phyloP scores from a whole-genome alignment of 37 sponge, comb jelly and placozoan species.

The Bolinopsis microptera region DNA sequence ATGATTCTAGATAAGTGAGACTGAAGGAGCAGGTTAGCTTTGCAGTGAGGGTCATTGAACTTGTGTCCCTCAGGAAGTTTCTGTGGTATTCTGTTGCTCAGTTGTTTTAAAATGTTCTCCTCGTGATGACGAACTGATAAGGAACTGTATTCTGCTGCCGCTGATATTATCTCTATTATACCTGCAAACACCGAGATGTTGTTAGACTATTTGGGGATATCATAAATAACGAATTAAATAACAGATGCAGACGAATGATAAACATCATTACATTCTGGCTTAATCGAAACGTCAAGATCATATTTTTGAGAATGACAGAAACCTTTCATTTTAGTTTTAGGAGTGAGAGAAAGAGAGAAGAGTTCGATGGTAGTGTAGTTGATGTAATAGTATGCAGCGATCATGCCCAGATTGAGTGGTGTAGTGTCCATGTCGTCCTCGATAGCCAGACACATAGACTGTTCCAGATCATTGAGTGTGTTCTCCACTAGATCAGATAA shows the following conservation, averaged over 20 bases:
- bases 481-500: conserved; percentile 95
- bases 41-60: conserved; percentile 88
- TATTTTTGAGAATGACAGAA: background rate
- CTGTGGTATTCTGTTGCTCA: conserved; percentile 82
- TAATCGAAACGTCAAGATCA: background rate
- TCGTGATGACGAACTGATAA: conserved; percentile 94
- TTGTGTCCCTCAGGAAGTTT: conserved; percentile 82
- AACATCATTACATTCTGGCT: background rate
- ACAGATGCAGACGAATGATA: background rate
- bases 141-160: conserved; percentile 90
- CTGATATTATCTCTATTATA: conserved; percentile 89
- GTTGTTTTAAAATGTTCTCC: conserved; percentile 84
- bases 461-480: conserved; percentile 89
- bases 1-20: conserved; percentile 93
- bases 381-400: conserved; percentile 98
- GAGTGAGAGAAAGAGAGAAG: conserved; percentile 93
- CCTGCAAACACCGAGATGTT: too few relatives aligned
- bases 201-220: too few relatives aligned
- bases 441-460: conserved; percentile 94
- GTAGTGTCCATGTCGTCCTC: conserved; percentile 93
- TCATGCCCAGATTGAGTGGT: conserved; percentile 96
- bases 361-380: conserved; percentile 98
- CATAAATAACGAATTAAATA: too few relatives aligned
- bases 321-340: conserved; percentile 95
- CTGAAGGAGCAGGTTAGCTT: conserved; percentile 94